phyloP scores from a whole-genome alignment of 2,888 invertebrate genomes.

The Polydrusus pterygomalis region DNA sequence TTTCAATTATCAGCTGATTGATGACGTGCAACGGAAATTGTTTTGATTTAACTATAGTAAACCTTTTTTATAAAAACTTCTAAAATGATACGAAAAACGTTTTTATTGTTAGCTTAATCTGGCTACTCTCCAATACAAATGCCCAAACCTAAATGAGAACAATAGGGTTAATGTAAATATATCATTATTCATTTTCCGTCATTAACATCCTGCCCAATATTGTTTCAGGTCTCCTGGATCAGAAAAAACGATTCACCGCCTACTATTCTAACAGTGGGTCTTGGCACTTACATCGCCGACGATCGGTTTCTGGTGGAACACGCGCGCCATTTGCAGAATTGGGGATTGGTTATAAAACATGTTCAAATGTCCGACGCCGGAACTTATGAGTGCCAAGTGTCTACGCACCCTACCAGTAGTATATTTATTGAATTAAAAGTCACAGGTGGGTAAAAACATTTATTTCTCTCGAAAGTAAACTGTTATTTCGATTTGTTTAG shows the following conservation, averaged over 20 bases:
- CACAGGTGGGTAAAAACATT: conserved; percentile 75
- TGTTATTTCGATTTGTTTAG: background rate
- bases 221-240: conserved; percentile 80
- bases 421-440: conserved; percentile 84
- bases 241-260: conserved; percentile 76
- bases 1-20: too few relatives aligned
- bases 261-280: conserved; percentile 80
- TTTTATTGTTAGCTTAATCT: background rate
- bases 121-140: background rate
- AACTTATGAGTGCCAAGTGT: conserved; percentile 86
- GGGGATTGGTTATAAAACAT: conserved; percentile 80
- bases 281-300: conserved; percentile 80
- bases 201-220: conserved; percentile 39
- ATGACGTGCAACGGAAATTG: too few relatives aligned
- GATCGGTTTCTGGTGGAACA: conserved; percentile 79
- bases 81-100: too few relatives aligned
- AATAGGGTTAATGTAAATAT: background rate
- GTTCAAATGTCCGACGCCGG: conserved; percentile 82
- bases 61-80: too few relatives aligned
- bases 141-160: background rate
- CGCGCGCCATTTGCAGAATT: conserved; percentile 77
- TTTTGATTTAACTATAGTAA: too few relatives aligned
- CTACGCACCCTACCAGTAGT: conserved; percentile 85
- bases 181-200: conserved; percentile 42
- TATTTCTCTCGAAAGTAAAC: background rate